Conservation (phyloP, 2,888 invertebrate genomes). For the Carabus problematicus region DNA sequence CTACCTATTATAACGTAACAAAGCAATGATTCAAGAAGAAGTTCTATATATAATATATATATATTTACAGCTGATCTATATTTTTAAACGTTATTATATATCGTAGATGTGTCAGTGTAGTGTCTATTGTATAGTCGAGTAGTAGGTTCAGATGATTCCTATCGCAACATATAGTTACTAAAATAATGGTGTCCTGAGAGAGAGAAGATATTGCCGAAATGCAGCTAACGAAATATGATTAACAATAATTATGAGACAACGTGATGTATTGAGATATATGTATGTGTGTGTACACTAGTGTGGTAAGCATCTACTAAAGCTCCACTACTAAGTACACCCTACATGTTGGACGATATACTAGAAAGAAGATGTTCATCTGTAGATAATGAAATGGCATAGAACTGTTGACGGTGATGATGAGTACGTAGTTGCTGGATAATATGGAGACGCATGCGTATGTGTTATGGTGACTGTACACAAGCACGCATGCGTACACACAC, state of each 20-base stretch:
- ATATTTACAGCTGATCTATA: conserved; percentile 59
- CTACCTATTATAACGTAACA: conserved; percentile 16
- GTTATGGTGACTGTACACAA: conserved; percentile 18
- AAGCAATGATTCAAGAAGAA: conserved; percentile 39
- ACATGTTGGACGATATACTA: no score
- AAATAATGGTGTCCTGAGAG: conserved; percentile 44
- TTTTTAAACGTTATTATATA: conserved; percentile 57
- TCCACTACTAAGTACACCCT: no score
- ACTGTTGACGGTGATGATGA: neutral
- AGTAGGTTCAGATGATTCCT: conserved; percentile 57
- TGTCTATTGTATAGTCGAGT: conserved; percentile 57
- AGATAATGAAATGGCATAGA: conserved; percentile 1
- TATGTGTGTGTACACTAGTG: no score
- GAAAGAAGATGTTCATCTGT: neutral
- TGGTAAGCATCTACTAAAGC: no score
- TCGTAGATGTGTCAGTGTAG: conserved; percentile 58
- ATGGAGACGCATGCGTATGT: neutral
- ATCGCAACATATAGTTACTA: conserved; percentile 63
- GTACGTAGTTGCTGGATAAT: neutral
- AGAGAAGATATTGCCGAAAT: conserved; percentile 1
- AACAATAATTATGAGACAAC: no score
- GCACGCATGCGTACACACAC: conserved; percentile 28
- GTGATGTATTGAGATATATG: no score
- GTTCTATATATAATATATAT: conserved; percentile 45
- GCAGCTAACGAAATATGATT: neutral